Evolutionary conservation across 2,888 invertebrate genomes (phyloP), one percentile per base, ranked within the genome.

Genomic region (Torymus texanus): DNA sequence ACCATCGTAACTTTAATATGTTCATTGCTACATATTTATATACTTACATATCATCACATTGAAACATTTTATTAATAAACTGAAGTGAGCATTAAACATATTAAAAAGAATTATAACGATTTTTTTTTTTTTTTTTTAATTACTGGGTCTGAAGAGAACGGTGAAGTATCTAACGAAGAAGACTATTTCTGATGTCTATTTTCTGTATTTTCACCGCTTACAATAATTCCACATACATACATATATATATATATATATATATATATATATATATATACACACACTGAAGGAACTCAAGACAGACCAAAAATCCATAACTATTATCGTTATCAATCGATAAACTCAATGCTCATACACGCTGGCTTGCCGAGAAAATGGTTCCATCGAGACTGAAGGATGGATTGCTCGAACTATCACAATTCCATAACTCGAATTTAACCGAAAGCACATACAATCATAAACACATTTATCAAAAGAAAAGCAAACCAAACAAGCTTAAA

Each of bases 371-470:
- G 41, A 41, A 41, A 41, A 41, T 77, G 72, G 74, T 80, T 80
- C 80, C 73, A 14, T 78, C 78, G 81, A 81, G 78, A 82, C 53
- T 77, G 78, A 74, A 72, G 68, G 29, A 73, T 41, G 58, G 58
- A 41, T 14, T 13, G n/a, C 24, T 65, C 62, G 56, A 70, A 70
- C 14, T 55, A 41, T 41, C 41, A 41, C 41, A 41, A 41, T 41
- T 41, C 41, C 41, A 41, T 41, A 16, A 41, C 50, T 41, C 12
- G 5, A 41, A n/a, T 10, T n/a, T n/a, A 63, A 72, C n/a, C 61
- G 56, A 29, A 50, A 56, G 56, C 29, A 21, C 61, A 51, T 21
- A 61, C 71, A 53, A 65, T 50, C n/a, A 11, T 11, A 12, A 14
- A 50, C n/a, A 51, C 65, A 8, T 50, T 16, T 41, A 12, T 50